Evolutionary conservation across 1,140 invertebrate genomes (phyloP), one percentile per base, ranked within the genome.

Genomic region (Reticulitermes speratus): DNA sequence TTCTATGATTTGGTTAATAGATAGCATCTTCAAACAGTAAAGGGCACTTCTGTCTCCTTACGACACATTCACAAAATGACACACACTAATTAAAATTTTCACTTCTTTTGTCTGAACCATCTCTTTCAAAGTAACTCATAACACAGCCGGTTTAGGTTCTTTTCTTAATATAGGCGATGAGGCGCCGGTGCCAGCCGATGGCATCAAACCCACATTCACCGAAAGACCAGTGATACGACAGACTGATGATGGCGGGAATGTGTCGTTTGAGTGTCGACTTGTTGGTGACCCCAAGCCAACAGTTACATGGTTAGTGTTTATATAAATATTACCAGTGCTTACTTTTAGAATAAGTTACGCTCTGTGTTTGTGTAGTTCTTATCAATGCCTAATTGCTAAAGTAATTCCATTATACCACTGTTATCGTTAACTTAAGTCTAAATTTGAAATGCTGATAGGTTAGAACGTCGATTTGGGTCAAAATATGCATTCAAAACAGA

Each of bases 141-240:
- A 88, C 87, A 84, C 89, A 89, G 89, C 88, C 88, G 87, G 88
- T 88, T 87, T 90, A 90, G 89, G 89, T 86, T 86, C 87, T 82
- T 87, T 87, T 87, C 86, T 89, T 12, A 84, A 91, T 88, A 88
- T 94, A 97, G 97, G 96, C 96, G 97, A 97, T 92, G 97, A 97
- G 93, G 96, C 96, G 89, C 95, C 96, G 86, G 95, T 97, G 89
- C 96, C 96, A 87, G 95, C 96, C 88, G 96, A 97, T 91, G 97
- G 96, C 90, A 96, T 97, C 90, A 97, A 97, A 92, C 98, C 98
- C 85, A 98, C 97, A 87, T 99, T 99, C 93, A 98, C 97, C 88
- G 97, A 98, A 94, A 95, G 98, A 92, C 98, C 98, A 44, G 94
- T 97, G 89, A 99, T 99, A 90, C 95, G 96, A 92, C 98, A 99